phyloP scores from a whole-genome alignment of 2,888 invertebrate genomes.

The Helleia helle region DNA sequence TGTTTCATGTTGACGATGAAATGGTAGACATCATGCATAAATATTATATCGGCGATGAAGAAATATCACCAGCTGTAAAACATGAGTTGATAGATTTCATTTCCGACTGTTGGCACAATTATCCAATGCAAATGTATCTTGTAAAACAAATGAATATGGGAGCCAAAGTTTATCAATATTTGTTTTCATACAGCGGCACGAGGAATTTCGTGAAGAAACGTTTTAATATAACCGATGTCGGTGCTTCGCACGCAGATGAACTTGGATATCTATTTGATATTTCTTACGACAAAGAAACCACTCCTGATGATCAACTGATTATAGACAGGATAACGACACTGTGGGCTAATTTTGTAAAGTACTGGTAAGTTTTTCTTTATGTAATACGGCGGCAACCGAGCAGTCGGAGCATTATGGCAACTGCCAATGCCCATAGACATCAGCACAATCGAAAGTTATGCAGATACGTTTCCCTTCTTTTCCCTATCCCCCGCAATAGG shows the following conservation, averaged over 20 bases:
- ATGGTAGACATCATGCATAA: slow-evolving; percentile 15
- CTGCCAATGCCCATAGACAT: too few species aligned
- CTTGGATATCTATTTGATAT: slow-evolving; percentile 1
- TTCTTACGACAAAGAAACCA: slow-evolving; percentile 14
- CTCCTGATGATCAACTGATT: slow-evolving; percentile 5
- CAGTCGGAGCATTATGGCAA: too few species aligned
- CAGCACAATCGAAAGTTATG: too few species aligned
- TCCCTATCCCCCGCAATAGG: too few species aligned
- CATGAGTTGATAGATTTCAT: slow-evolving; percentile 2
- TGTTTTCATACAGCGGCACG: slow-evolving; percentile 7
- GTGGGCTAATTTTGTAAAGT: slow-evolving; percentile 1
- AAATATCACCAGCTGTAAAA: neutral
- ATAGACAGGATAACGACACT: slow-evolving; percentile 2
- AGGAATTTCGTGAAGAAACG: neutral
- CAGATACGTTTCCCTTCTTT: too few species aligned
- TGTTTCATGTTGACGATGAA: neutral
- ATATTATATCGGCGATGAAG: slow-evolving; percentile 7
- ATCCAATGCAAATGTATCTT: slow-evolving; percentile 1
- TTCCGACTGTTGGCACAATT: slow-evolving; percentile 2
- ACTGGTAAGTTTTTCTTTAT: too few species aligned
- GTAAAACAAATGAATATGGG: neutral
- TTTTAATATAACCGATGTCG: neutral
- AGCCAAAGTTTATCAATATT: slow-evolving; percentile 1
- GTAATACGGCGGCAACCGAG: too few species aligned
- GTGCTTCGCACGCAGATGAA: neutral